Percentiles rank a stretch among this genome's conserved stretches.
Evolutionary conservation across 53 echinoderm and acorn worm species (phyloP).

Genomic region (Temnopleurus reevesii): DNA sequence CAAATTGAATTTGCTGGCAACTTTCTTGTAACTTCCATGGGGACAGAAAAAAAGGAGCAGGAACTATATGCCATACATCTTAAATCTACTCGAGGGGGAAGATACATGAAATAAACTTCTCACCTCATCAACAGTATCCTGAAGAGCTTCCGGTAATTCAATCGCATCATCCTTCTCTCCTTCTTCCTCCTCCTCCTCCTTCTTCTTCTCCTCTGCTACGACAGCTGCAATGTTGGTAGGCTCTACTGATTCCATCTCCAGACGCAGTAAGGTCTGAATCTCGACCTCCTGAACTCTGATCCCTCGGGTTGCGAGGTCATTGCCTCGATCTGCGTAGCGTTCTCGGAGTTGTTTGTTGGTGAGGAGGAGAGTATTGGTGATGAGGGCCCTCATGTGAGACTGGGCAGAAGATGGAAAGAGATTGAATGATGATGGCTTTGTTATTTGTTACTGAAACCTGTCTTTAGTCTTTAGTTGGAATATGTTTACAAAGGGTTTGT

Average conservation of each 20-base stretch:
- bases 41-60: too few species aligned
- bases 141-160: constrained; percentile 71
- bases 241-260: constrained; percentile 83
- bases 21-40: too few species aligned
- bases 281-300: constrained; percentile 73
- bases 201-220: background rate
- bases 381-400: constrained; percentile 16
- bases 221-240: constrained; percentile 60
- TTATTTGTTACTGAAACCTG: too few species aligned
- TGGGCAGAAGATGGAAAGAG: background rate
- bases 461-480: too few species aligned
- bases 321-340: constrained; percentile 1
- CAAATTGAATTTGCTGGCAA: too few species aligned
- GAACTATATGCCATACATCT: too few species aligned
- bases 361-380: constrained; percentile 41
- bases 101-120: too few species aligned
- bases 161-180: constrained; percentile 27
- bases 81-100: too few species aligned
- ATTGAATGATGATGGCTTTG: too few species aligned
- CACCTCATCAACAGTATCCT: constrained; percentile 85
- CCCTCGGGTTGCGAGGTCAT: background rate
- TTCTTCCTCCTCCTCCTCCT: constrained; percentile 44
- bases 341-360: constrained; percentile 54
- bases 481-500: too few species aligned
- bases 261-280: constrained; percentile 76